Base-by-base conservation (phyloP, 2,797 vertebrate species). In the Adelosebastes latens region DNA sequence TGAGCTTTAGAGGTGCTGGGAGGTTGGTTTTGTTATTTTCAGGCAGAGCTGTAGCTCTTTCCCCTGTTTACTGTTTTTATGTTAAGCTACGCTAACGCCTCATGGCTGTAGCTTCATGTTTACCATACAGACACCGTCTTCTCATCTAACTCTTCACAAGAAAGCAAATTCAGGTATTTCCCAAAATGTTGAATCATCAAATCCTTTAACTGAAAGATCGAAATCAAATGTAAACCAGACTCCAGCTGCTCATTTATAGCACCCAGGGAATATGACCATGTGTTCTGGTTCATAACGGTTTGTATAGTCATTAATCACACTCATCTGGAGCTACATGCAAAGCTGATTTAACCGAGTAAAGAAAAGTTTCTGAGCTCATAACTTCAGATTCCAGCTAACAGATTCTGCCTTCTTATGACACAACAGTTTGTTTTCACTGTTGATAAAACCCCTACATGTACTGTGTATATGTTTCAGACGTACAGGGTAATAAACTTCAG, bases 401-500 rank as follows among this genome's bases (percentile, higher is more conserved):
- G 5, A 10, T 2, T 4, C 24, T 27, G 49, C 20, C 20, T 52
- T 52, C 8, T 52, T 4, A 49, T 20, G 18, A 8, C 46, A 52
- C 7, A 52, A n/a, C 49, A 52, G 20, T 20, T 52, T n/a, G 16
- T 46, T 46, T 46, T 46, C 16, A 46, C 42, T 46, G 42, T 16
- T 32, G 36, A 53, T 55, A 20, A 67, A 82, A 72, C 39, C 49
- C 25, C 22, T 49, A 20, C 29, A 29, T 36, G 61, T 36, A 39
- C 11, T n/a, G 18, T 25, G 9, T 31, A 4, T 25, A 34, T 60
- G 25, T 63, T 72, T 81, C 59, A 76, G 66, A 58, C 25, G 10
- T 13, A 25, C 58, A 4, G 24, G 61, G 22, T 61, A 34, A 82
- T 72, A 69, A 66, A 80, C 42, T 68, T 75, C 65, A 86, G 80